Conservation (phyloP, 2,797 vertebrate genomes). For the Potorous gilbertii region DNA sequence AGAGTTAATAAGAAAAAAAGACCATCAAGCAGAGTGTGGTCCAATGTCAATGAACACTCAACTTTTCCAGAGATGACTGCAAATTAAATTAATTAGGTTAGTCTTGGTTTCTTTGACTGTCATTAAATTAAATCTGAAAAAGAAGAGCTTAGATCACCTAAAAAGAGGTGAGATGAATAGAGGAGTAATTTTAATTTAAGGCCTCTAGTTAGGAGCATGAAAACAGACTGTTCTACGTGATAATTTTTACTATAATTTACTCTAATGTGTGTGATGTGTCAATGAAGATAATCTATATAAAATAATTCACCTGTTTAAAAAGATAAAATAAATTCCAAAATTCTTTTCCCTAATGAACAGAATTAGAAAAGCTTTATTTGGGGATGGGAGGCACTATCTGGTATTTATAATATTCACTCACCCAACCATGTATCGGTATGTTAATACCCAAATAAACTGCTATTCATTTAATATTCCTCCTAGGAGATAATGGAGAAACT, state of each 20-base stretch:
- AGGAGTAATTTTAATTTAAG: background rate
- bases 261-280: background rate
- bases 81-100: constrained; percentile 3
- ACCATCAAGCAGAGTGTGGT: background rate
- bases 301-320: background rate
- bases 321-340: background rate
- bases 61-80: background rate
- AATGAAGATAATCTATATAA: background rate
- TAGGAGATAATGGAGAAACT: background rate
- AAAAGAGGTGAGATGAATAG: background rate
- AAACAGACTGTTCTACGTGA: background rate
- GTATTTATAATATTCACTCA: background rate
- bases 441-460: background rate
- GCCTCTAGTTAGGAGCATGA: background rate
- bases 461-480: background rate
- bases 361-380: background rate
- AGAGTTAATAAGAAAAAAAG: background rate
- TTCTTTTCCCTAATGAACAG: background rate
- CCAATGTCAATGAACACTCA: background rate
- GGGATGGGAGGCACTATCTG: background rate
- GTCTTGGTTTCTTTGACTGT: background rate
- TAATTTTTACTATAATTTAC: background rate
- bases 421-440: background rate
- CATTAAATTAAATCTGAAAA: background rate
- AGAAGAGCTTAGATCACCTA: background rate